These are phyloP conservation scores for Glaucomys volans DNA, from an alignment of 2,113 vertebrate genomes.

Conservation along the genomic window DNA sequence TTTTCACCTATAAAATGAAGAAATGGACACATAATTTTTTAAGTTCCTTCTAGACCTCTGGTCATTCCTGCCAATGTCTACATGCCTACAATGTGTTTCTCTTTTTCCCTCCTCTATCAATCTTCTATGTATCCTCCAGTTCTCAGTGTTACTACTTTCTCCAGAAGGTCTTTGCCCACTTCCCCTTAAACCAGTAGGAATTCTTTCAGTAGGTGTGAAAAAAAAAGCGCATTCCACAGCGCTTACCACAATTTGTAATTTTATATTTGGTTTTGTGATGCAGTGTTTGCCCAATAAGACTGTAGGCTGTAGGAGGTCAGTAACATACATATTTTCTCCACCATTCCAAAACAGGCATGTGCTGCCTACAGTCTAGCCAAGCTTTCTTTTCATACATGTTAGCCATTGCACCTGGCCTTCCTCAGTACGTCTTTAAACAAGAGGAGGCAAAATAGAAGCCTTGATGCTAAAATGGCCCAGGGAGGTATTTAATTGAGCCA, in stretches of 20 bases:
- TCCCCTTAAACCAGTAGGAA: background rate
- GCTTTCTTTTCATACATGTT: background rate
- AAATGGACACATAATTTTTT: background rate
- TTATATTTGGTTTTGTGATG: background rate
- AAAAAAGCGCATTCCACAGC: no score
- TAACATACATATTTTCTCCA: background rate
- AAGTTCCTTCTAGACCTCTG: background rate
- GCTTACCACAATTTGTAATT: background rate
- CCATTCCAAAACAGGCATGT: background rate
- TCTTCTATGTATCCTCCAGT: background rate
- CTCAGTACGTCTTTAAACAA: background rate
- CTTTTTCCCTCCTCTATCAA: no score
- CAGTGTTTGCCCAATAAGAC: background rate
- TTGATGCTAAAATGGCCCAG: background rate
- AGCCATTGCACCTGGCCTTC: background rate
- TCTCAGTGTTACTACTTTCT: background rate
- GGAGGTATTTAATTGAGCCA: background rate
- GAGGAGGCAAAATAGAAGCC: background rate
- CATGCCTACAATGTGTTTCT: background rate
- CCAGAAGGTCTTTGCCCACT: background rate
- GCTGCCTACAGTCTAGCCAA: background rate
- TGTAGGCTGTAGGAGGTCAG: background rate
- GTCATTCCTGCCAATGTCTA: background rate
- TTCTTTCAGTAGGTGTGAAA: no score
- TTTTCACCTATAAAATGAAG: background rate